Evolutionary conservation across 2,113 vertebrate species (phyloP).

Genomic region (Zeus faber): DNA sequence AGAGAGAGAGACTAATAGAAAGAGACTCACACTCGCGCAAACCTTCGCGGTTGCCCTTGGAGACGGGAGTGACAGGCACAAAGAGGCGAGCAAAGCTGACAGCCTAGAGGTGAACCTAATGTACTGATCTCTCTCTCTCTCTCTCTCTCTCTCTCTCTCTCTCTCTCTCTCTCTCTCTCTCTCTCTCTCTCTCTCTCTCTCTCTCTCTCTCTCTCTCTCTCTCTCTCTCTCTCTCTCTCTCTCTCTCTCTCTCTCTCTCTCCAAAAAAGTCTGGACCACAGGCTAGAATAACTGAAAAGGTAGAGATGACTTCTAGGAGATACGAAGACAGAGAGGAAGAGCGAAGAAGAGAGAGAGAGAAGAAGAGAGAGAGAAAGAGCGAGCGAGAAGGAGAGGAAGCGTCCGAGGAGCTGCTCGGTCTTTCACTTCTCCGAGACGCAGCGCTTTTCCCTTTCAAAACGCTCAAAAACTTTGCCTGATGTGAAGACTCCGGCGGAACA

Average conservation of each 20-base stretch:
- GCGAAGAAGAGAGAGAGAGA: neutral
- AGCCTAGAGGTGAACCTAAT: neutral
- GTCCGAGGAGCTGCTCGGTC: too few species aligned
- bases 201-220: too few species aligned
- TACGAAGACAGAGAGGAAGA: neutral
- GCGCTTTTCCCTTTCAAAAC: too few species aligned
- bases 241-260: neutral
- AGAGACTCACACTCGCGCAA: too few species aligned
- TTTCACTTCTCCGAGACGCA: too few species aligned
- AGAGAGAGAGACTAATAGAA: neutral
- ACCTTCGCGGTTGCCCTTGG: conserved; percentile 11
- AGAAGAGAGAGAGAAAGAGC: neutral
- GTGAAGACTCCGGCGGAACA: too few species aligned
- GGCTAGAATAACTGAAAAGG: neutral
- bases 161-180: neutral
- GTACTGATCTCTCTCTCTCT: neutral
- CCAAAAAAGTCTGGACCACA: neutral
- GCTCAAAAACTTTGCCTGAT: too few species aligned
- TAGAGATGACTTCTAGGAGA: neutral
- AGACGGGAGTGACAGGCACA: conserved; percentile 15
- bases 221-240: neutral
- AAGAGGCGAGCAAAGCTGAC: neutral
- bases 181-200: neutral
- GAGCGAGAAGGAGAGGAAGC: neutral
- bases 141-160: too few species aligned